These are phyloP conservation scores for Labeo rohita DNA, from an alignment of 2,113 vertebrate species.

Conservation along the genomic window DNA sequence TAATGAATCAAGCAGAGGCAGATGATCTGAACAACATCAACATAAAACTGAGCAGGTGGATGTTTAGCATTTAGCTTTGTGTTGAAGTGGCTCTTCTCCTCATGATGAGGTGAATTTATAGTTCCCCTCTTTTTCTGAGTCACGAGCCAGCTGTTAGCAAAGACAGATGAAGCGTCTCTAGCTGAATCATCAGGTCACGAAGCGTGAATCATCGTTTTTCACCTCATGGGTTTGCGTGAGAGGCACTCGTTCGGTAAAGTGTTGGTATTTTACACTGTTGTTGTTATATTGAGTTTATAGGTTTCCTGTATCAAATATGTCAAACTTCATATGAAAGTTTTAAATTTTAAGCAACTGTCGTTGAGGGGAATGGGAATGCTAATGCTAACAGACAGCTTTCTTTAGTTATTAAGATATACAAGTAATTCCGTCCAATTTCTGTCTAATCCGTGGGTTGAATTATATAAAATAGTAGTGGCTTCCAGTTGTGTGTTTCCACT, in stretches of 20 bases:
- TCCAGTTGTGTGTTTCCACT: not conserved
- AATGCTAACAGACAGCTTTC: not conserved
- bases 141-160: constrained; percentile 27
- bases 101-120: not conserved
- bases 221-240: not conserved
- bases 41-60: not conserved
- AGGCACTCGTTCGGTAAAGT: not conserved
- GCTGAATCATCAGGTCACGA: constrained; percentile 22
- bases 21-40: not conserved
- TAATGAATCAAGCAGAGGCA: not conserved
- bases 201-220: constrained; percentile 7
- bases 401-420: not conserved
- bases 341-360: not conserved
- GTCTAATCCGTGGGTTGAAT: not conserved
- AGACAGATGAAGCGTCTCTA: not conserved
- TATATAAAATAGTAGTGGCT: not conserved
- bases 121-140: not conserved
- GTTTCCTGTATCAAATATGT: not conserved
- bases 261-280: not conserved
- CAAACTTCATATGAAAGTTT: not conserved
- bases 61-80: not conserved
- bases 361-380: not conserved
- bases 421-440: too few relatives aligned
- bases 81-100: not conserved
- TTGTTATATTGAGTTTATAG: not conserved